Base-by-base conservation (phyloP, 2,113 vertebrate species). In the Camelus bactrianus region DNA sequence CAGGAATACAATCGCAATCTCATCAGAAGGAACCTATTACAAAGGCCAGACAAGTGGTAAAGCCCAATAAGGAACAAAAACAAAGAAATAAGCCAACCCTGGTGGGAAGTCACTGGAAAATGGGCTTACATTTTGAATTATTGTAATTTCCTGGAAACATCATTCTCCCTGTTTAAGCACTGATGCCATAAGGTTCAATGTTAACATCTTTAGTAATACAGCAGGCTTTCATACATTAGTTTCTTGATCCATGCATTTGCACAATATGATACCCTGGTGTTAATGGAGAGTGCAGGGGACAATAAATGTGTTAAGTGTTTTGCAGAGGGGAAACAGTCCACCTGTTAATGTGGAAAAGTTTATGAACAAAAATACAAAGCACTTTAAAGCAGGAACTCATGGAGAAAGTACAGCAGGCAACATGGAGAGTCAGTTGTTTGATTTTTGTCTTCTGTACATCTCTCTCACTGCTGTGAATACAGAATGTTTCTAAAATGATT, bases 21-120 rank as follows among this genome's bases (percentile, higher is more conserved):
- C 38, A 84, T 81, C 75, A 91, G 52, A 73, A 42, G 7, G 17
- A 94, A 58, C 8, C 35, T 60, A n/a, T 48, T 93, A 12, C 19
- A 35, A 93, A 91, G 46, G 72, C 65, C 69, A 88, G 32, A 88
- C 65, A 35, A 80, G 26, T 77, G 58, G 5, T 32, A 52, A 95
- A 60, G 5, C 87, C 42, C 62, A 95, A 42, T 60, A 79, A 65
- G 5, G 20, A 87, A 76, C 30, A 52, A 64, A 94, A 95, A 87
- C 8, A 84, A 86, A 64, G 35, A 85, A 77, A 90, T 54, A 72
- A 85, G 50, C 24, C 28, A 89, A 64, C 20, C 16, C 26, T 75
- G 65, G 4, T 48, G 6, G 19, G 46, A 95, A 96, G 70, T 80
- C 72, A 73, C 24, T 91, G 15, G 67, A 82, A 95, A 97, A 91